Evolutionary conservation across 2,113 vertebrate genomes (phyloP).

Genomic region (Bungarus multicinctus): DNA sequence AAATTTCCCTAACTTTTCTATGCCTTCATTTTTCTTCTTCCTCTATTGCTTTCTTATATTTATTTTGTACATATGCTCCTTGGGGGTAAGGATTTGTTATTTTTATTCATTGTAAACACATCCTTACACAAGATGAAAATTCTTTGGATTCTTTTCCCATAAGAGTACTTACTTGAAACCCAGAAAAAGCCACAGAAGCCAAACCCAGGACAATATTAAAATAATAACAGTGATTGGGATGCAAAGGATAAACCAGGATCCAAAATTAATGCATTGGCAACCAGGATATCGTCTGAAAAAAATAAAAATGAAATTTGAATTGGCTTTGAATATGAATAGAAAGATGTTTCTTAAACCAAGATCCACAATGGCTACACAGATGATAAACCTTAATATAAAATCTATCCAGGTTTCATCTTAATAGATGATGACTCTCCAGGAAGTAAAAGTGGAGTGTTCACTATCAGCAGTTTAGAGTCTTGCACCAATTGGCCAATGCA

Average conservation of each 20-base stretch:
- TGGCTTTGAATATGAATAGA: not conserved
- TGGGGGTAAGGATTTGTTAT: not conserved
- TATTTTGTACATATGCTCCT: not conserved
- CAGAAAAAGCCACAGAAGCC: conserved; percentile 89
- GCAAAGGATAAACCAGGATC: conserved; percentile 86
- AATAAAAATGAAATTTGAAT: not conserved
- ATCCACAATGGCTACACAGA: no score
- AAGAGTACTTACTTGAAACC: conserved; percentile 83
- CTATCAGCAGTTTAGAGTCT: not conserved
- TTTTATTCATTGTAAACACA: not conserved
- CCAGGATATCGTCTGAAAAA: conserved; percentile 80
- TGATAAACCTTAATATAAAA: not conserved
- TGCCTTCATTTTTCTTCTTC: not conserved
- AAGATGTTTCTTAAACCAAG: not conserved
- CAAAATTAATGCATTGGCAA: conserved; percentile 85
- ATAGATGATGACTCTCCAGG: not conserved
- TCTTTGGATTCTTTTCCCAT: not conserved
- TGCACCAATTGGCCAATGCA: not conserved
- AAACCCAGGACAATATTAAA: conserved; percentile 84
- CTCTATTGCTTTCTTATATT: not conserved
- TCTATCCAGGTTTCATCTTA: not conserved
- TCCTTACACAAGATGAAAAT: not conserved
- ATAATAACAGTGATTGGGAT: conserved; percentile 79
- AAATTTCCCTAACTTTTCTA: not conserved
- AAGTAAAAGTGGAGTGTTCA: not conserved